A percentile compares a stretch with the other conserved stretches of the same genome.
These are phyloP conservation scores for Diorhabda elongata DNA, from an alignment of 1,140 invertebrate genomes.

Conservation along the genomic window DNA sequence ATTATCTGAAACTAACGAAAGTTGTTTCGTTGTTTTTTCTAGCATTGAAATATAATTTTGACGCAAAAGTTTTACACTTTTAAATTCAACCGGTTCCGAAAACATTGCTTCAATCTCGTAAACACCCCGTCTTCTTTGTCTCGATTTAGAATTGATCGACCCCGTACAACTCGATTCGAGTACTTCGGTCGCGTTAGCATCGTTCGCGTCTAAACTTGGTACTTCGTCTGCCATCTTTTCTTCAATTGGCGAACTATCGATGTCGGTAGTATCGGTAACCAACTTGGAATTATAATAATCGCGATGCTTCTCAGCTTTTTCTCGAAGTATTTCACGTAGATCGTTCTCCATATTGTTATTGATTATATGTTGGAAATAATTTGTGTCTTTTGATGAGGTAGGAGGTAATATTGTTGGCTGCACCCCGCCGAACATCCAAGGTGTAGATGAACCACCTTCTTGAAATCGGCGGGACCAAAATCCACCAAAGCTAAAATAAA, in stretches of 20 bases:
- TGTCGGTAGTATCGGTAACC: slow-evolving; percentile 11
- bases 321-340: slow-evolving; percentile 27
- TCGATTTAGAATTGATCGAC: slow-evolving; percentile 14
- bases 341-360: slow-evolving; percentile 9
- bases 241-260: neutral
- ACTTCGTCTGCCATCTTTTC: slow-evolving; percentile 27
- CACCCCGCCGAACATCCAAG: slow-evolving; percentile 28
- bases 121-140: slow-evolving; percentile 37
- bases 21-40: slow-evolving; percentile 25
- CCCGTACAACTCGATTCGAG: slow-evolving; percentile 10
- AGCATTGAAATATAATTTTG: slow-evolving; percentile 39
- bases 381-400: neutral
- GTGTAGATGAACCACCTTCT: slow-evolving; percentile 20
- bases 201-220: neutral
- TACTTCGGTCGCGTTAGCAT: neutral
- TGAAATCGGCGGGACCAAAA: slow-evolving; percentile 34
- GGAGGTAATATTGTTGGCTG: slow-evolving; percentile 15
- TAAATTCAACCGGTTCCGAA: slow-evolving; percentile 27
- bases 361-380: slow-evolving; percentile 1
- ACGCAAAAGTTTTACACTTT: slow-evolving; percentile 38
- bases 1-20: neutral
- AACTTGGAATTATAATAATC: slow-evolving; percentile 31
- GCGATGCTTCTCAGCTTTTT: slow-evolving; percentile 32
- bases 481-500: slow-evolving; percentile 36
- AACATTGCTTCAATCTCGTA: slow-evolving; percentile 26